Evolutionary conservation across 2,113 vertebrate species (phyloP).

Genomic region (Bothrops jararaca): DNA sequence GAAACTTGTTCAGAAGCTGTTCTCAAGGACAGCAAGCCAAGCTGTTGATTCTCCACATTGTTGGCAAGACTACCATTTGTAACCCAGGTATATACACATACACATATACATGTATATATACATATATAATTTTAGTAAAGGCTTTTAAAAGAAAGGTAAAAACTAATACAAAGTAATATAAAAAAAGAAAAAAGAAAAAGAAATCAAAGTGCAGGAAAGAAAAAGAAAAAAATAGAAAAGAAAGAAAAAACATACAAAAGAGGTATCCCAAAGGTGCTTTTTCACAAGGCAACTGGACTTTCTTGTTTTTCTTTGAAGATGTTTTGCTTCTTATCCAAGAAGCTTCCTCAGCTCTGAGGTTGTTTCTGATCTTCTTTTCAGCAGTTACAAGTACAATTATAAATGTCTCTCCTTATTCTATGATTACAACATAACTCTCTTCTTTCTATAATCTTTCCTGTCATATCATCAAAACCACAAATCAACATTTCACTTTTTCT

Average conservation of each 20-base stretch:
- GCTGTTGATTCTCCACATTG: not conserved
- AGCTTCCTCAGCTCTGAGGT: not conserved
- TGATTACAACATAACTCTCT: not conserved
- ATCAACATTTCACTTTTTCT: not conserved
- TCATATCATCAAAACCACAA: not conserved
- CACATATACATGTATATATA: not conserved
- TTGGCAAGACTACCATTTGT: not conserved
- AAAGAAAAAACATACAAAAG: not conserved
- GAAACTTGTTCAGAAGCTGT: not conserved
- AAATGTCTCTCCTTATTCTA: not conserved
- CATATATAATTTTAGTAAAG: not conserved
- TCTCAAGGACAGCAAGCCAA: not conserved
- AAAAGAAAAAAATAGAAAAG: not conserved
- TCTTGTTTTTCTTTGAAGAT: too few species aligned
- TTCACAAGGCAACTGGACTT: too few species aligned
- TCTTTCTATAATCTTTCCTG: not conserved
- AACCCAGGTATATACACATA: too few species aligned
- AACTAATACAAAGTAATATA: not conserved
- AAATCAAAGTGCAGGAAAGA: not conserved
- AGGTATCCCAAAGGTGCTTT: not conserved
- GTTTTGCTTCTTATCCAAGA: too few species aligned
- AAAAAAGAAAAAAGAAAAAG: not conserved
- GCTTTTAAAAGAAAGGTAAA: not conserved
- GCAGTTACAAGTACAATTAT: not conserved
- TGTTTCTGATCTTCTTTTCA: not conserved